These are phyloP conservation scores for Pachyramphus minor DNA, from an alignment of 2,113 vertebrate species.

Conservation along the genomic window DNA sequence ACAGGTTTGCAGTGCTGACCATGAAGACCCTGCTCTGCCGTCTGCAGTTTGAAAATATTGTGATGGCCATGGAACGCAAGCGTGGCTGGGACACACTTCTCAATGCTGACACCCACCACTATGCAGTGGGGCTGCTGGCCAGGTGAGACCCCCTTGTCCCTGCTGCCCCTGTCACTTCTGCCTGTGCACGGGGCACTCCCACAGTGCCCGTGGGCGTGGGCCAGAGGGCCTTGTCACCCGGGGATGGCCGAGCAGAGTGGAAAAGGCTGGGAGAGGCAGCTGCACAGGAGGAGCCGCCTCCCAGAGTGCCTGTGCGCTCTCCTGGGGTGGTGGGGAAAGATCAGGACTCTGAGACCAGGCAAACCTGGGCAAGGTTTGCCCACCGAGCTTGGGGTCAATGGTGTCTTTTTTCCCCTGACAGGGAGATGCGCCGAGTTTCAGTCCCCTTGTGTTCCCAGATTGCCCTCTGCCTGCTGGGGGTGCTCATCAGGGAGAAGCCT, in stretches of 20 bases:
- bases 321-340: not conserved
- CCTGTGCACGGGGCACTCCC: too few species aligned
- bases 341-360: too few species aligned
- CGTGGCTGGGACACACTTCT: not conserved
- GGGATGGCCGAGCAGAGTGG: not conserved
- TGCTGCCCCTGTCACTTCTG: accelerated
- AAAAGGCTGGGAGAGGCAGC: not conserved
- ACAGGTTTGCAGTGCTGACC: too few species aligned
- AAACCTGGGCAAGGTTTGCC: too few species aligned
- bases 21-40: too few species aligned
- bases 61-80: not conserved
- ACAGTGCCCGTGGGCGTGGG: not conserved
- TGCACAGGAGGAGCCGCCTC: not conserved
- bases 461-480: too few species aligned
- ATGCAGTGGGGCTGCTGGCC: not conserved
- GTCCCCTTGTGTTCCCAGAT: too few species aligned
- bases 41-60: too few species aligned
- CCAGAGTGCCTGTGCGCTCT: accelerated
- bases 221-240: not conserved
- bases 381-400: too few species aligned
- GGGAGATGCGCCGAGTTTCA: too few species aligned
- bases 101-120: not conserved
- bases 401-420: too few species aligned
- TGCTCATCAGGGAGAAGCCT: too few species aligned
- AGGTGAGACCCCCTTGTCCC: not conserved